Conservation (phyloP, 2,888 invertebrate species). For the Teleogryllus oceanicus region DNA sequence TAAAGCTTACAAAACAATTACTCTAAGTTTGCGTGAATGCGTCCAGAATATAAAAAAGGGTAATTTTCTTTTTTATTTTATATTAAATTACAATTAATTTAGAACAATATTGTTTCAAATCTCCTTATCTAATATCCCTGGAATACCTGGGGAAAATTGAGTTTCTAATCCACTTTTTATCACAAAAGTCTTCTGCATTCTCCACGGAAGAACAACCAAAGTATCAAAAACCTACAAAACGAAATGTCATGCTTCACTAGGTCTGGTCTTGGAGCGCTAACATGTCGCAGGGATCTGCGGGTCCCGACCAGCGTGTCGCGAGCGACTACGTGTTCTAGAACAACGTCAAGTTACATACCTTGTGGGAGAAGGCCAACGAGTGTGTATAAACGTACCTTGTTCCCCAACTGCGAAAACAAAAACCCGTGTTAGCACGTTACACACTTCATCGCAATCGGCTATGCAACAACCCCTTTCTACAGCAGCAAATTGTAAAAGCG, state of each 20-base stretch:
- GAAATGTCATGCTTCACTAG: neutral
- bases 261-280: neutral
- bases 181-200: no score
- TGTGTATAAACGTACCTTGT: constrained; percentile 10
- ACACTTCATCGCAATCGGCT: neutral
- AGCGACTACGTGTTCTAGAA: neutral
- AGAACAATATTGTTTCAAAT: no score
- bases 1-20: no score
- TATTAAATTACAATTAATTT: no score
- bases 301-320: neutral
- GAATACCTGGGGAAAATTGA: no score
- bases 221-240: neutral
- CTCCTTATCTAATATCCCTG: no score
- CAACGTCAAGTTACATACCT: neutral
- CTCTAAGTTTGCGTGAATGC: no score
- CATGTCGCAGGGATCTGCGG: neutral
- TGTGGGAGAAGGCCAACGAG: neutral
- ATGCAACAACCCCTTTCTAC: constrained; percentile 10
- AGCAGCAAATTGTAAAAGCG: neutral
- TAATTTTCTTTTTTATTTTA: no score
- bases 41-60: no score
- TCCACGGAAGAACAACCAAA: neutral
- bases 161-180: no score
- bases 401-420: constrained; percentile 18
- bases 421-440: neutral